phyloP scores from a whole-genome alignment of 2,113 vertebrate genomes.

The Columbina picui region DNA sequence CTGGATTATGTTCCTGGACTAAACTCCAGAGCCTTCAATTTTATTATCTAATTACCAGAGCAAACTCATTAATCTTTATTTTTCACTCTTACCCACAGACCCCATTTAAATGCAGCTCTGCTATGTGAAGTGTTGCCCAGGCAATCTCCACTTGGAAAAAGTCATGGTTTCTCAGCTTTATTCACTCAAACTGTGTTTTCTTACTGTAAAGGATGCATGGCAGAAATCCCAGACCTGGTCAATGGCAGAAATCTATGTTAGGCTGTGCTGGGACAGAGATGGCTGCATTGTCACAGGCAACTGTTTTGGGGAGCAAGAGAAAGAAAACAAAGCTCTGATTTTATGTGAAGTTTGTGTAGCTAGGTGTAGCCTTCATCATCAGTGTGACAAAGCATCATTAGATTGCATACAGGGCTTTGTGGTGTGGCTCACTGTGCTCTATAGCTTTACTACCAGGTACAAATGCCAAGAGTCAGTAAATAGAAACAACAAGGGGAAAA shows the following conservation, averaged over 20 bases:
- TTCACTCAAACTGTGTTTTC: neutral
- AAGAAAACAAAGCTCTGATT: neutral
- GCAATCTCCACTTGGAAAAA: neutral
- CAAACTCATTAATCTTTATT: constrained; percentile 50
- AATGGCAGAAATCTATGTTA: neutral
- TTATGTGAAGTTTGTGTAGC: neutral
- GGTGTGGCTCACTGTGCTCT: neutral
- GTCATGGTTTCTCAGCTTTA: neutral
- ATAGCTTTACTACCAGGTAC: neutral
- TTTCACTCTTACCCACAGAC: constrained; percentile 8
- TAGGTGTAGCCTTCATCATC: neutral
- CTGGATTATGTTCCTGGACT: constrained; percentile 25
- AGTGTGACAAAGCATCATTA: neutral
- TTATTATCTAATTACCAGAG: constrained; percentile 52
- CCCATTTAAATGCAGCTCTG: neutral
- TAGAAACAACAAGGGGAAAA: neutral
- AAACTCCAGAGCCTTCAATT: constrained; percentile 41
- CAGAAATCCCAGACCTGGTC: neutral
- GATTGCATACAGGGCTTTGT: neutral
- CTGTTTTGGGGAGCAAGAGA: neutral
- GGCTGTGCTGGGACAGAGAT: neutral
- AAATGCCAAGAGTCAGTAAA: neutral
- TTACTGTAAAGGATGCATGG: neutral
- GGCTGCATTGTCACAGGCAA: neutral
- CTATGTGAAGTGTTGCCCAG: constrained; percentile 1